phyloP scores from a whole-genome alignment of 2,888 invertebrate species.

The Drosophila aldrichi region DNA sequence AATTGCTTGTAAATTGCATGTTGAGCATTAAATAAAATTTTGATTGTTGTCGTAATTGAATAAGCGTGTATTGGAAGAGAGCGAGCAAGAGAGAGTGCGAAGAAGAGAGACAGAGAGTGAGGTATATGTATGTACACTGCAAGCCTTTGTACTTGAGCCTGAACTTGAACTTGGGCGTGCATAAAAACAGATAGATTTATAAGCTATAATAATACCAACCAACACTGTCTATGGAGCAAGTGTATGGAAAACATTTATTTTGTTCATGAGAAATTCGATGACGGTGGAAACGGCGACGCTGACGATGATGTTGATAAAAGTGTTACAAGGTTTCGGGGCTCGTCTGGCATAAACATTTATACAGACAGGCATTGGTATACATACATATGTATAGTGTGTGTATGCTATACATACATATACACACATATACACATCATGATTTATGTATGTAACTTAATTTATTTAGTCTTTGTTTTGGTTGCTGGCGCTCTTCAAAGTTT shows the following conservation, averaged over 20 bases:
- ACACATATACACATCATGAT: not conserved
- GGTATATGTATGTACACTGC: not conserved
- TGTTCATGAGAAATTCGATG: conserved; percentile 34
- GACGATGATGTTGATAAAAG: conserved; percentile 28
- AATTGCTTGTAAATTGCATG: conserved; percentile 52
- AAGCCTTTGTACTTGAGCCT: conserved; percentile 37
- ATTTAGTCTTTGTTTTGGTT: conserved; percentile 20
- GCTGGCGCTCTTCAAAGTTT: not conserved
- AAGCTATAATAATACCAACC: conserved; percentile 41
- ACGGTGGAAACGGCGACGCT: not conserved
- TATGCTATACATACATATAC: not conserved
- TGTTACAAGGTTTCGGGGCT: conserved; percentile 57
- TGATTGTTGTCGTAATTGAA: conserved; percentile 54
- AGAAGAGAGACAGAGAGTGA: not conserved
- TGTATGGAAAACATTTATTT: conserved; percentile 28
- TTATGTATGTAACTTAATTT: conserved; percentile 7
- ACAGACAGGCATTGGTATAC: not conserved
- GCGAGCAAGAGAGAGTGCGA: not conserved
- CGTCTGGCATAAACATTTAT: conserved; percentile 7
- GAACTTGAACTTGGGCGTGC: conserved; percentile 63
- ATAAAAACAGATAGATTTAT: conserved; percentile 10
- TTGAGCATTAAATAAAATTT: conserved; percentile 43
- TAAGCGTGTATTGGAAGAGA: conserved; percentile 18
- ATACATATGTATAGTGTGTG: not conserved
- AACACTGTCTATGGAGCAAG: conserved; percentile 7